Evolutionary conservation across 2,888 invertebrate species (phyloP), one percentile per base, ranked within the genome.

Genomic region (Aphidoletes aphidimyza): DNA sequence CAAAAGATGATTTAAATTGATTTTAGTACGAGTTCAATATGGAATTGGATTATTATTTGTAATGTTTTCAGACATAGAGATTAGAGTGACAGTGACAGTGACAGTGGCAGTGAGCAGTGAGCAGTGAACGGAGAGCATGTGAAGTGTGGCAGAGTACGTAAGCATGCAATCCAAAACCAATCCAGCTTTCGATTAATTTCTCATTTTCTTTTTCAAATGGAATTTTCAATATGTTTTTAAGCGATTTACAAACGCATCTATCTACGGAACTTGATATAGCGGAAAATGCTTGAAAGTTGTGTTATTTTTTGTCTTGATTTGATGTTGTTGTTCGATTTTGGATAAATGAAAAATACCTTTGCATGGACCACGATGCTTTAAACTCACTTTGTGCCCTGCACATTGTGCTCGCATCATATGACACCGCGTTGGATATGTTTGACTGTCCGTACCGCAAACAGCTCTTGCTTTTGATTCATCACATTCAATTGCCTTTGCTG

Each of bases 391-490:
- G 87, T 92, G 91, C n/a, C 94, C 94, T 86, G 92, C 92, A 88
- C 97, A 97, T 88, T 95, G 94, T 37, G 93, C 94, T 86, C 93
- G 92, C 88, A 94, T 92, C 86, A 97, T 91, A 86, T 94, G 94
- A 89, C 97, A 97, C 86, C 94, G 92, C 86, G 94, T 94, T 78
- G 93, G 92, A 91, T 97, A 97, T 37, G 96, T 96, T 86, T 94
- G 92, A 22, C 95, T 95, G 89, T 97, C 96, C 45, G 90, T 90
- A 36, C 90, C 90, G 84, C 90, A 90, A 47, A 90, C 90, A 1
- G 89, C 89, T 84, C 90, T 88, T 85, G 89, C 89, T 86, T 88
- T 88, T 36, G 87, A 88, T 86, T 90, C 90, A 87, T 90, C 90
- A 86, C 90, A 90, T 86, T 90, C 90, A 30, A 90, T 89, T 85